These are phyloP conservation scores for Pristionchus exspectatus DNA, from an alignment of 2,888 invertebrate genomes.

Conservation along the genomic window DNA sequence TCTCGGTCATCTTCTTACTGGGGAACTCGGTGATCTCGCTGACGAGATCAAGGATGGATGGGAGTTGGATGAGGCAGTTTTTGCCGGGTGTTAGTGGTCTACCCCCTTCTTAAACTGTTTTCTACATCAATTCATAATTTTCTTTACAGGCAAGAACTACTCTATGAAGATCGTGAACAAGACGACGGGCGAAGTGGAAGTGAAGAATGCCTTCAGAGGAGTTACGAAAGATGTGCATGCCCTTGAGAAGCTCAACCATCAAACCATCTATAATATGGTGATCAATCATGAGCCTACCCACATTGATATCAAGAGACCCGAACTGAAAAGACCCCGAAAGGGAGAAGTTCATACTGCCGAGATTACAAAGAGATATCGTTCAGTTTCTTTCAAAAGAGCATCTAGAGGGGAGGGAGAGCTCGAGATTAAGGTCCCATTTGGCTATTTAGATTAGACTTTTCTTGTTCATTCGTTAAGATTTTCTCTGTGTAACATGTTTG, in stretches of 20 bases:
- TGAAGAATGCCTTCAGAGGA: background rate
- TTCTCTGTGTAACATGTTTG: too few species aligned
- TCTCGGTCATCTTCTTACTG: too few species aligned
- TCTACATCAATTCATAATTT: too few species aligned
- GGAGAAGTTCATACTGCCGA: too few species aligned
- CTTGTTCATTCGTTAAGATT: background rate
- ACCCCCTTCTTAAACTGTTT: too few species aligned
- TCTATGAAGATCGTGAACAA: background rate
- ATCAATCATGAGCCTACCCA: background rate
- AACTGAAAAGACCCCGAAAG: background rate
- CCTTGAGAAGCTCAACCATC: background rate
- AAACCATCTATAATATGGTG: background rate
- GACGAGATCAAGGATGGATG: too few species aligned
- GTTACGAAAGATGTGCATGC: background rate
- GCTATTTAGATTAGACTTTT: background rate
- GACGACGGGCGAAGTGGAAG: background rate
- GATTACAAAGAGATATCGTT: too few species aligned
- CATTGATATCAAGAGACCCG: background rate
- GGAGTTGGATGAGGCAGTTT: background rate
- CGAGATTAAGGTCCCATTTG: background rate
- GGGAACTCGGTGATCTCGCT: too few species aligned
- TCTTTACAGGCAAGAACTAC: constrained; percentile 29
- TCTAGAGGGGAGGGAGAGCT: too few species aligned
- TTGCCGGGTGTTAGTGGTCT: constrained; percentile 1
- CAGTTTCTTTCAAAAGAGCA: too few species aligned